Conservation (phyloP, 2,113 vertebrate genomes). For the Paramormyrops kingsleyae region DNA sequence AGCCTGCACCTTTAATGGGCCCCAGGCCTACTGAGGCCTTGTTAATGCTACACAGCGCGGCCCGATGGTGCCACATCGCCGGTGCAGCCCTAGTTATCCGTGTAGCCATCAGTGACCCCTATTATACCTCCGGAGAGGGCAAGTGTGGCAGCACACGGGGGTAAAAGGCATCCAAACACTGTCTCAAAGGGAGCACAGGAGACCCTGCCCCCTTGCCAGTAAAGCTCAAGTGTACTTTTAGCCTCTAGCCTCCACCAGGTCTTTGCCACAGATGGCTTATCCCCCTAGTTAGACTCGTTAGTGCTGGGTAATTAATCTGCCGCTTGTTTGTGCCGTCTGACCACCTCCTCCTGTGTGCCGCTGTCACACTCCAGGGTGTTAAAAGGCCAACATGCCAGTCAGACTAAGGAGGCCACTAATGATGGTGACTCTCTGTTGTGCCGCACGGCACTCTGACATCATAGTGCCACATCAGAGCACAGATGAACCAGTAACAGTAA, state of each 20-base stretch:
- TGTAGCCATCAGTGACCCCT: background rate
- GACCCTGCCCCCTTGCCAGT: background rate
- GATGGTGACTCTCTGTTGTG: background rate
- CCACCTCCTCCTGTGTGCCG: background rate
- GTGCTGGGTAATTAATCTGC: background rate
- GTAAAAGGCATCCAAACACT: background rate
- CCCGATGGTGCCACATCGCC: background rate
- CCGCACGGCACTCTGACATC: background rate
- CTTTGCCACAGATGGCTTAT: background rate
- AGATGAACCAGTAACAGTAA: background rate
- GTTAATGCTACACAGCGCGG: background rate
- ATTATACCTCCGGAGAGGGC: background rate
- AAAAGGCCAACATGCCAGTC: background rate
- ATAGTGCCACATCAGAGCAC: background rate
- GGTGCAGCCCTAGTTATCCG: background rate
- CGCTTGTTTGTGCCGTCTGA: background rate
- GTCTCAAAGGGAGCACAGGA: background rate
- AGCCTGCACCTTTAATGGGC: conserved; percentile 40
- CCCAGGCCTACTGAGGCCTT: background rate
- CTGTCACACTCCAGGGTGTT: background rate
- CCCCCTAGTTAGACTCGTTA: background rate
- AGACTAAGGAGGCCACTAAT: background rate
- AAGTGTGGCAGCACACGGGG: background rate
- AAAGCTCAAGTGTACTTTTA: background rate
- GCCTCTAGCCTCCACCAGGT: background rate